Evolutionary conservation across 1,140 invertebrate genomes (phyloP).

Genomic region (Homalodisca vitripennis): DNA sequence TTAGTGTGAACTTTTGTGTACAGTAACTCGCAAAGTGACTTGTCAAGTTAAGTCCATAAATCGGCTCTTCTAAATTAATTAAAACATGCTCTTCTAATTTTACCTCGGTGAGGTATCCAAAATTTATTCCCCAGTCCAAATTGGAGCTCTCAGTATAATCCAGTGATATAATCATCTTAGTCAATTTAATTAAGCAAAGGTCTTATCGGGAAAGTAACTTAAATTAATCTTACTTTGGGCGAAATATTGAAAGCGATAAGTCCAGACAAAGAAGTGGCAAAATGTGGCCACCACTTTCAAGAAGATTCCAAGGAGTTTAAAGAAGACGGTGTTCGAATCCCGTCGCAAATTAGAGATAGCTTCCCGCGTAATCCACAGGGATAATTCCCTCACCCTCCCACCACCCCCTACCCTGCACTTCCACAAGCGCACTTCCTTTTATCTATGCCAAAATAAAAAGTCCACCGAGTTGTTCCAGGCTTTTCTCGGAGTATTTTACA

Average conservation of each 20-base stretch:
- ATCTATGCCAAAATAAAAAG: constrained; percentile 23
- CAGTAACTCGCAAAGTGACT: too few species aligned
- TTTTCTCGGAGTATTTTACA: constrained; percentile 4
- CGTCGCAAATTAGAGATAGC: constrained; percentile 20
- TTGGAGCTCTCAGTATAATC: too few species aligned
- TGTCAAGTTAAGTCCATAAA: too few species aligned
- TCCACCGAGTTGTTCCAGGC: constrained; percentile 17
- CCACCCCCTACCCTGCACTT: too few species aligned
- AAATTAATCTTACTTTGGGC: background rate
- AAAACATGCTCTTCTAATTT: too few species aligned
- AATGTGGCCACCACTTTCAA: background rate
- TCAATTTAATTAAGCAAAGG: constrained; percentile 5
- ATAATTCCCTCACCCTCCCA: background rate
- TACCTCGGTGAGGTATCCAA: too few species aligned
- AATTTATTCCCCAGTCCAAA: too few species aligned
- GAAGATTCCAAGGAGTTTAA: background rate
- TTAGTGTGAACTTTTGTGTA: too few species aligned
- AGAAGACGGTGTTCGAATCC: constrained; percentile 17
- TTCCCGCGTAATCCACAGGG: constrained; percentile 1
- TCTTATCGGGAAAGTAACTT: background rate
- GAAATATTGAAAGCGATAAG: background rate
- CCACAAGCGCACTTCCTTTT: constrained; percentile 8
- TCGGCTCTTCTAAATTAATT: too few species aligned
- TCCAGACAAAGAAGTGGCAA: background rate
- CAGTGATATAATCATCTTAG: too few species aligned